phyloP scores from a whole-genome alignment of 2,888 invertebrate species.

The Acrobasis consociella region DNA sequence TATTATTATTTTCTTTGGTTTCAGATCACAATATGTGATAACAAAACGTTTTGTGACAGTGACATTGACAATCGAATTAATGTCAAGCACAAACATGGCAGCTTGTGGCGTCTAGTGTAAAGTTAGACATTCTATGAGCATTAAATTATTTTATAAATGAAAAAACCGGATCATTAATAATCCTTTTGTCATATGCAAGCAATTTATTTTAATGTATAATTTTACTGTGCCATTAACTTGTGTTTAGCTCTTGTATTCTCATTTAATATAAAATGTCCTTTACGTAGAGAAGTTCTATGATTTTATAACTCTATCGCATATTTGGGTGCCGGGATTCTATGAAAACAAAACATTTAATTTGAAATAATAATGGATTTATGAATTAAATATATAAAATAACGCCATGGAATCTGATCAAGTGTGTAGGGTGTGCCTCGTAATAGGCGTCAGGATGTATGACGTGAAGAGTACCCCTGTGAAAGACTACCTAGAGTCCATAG shows the following conservation, averaged over 20 bases:
- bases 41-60: conserved; percentile 16
- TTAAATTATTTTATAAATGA: neutral
- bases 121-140: conserved; percentile 18
- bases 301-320: conserved; percentile 64
- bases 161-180: neutral
- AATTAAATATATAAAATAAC: conserved; percentile 24
- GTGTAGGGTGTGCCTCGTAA: conserved; percentile 67
- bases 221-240: neutral
- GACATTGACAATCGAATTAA: neutral
- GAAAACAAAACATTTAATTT: conserved; percentile 37
- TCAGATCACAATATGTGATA: no score
- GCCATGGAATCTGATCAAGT: conserved; percentile 60
- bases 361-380: conserved; percentile 26
- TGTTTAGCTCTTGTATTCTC: neutral
- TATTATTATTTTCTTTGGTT: no score
- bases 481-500: conserved; percentile 55
- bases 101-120: conserved; percentile 19
- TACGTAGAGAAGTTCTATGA: conserved; percentile 64
- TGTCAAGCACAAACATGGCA: conserved; percentile 19
- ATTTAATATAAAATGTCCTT: conserved; percentile 10
- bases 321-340: conserved; percentile 51
- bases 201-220: neutral
- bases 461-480: conserved; percentile 53
- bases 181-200: neutral
- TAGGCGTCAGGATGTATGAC: conserved; percentile 59